These are phyloP conservation scores for Apteryx mantelli DNA, from an alignment of 2,113 vertebrate species.

Conservation along the genomic window DNA sequence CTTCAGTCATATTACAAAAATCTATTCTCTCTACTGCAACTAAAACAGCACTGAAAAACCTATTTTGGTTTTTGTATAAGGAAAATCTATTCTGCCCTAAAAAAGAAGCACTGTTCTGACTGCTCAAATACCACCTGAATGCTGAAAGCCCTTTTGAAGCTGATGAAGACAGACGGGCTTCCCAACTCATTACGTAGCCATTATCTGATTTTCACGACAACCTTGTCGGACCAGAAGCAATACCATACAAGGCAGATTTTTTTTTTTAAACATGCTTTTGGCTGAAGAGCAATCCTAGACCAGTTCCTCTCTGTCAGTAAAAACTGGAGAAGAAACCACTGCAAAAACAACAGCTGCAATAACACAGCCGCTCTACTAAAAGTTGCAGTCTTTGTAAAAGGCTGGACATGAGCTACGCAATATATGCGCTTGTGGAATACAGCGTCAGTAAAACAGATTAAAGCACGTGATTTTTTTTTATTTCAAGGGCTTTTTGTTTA, in stretches of 20 bases:
- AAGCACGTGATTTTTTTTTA: neutral
- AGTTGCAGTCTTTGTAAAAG: neutral
- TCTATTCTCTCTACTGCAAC: neutral
- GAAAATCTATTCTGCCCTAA: neutral
- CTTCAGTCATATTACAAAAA: neutral
- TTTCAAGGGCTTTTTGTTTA: neutral
- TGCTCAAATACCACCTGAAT: neutral
- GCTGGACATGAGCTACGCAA: neutral
- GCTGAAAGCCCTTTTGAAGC: neutral
- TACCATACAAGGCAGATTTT: neutral
- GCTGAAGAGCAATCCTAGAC: neutral
- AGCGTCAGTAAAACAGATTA: neutral
- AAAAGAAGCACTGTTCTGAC: neutral
- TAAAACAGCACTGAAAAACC: neutral
- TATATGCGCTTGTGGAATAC: fast-evolving
- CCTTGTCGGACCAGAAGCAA: neutral
- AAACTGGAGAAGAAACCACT: neutral
- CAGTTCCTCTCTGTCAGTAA: neutral
- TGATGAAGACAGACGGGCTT: neutral
- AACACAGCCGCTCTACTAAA: neutral
- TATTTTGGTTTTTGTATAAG: neutral
- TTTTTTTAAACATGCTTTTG: neutral
- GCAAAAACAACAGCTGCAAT: neutral
- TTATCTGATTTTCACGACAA: neutral
- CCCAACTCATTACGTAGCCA: neutral